phyloP scores from a whole-genome alignment of 2,113 vertebrate species.

The Anthoscopus minutus region DNA sequence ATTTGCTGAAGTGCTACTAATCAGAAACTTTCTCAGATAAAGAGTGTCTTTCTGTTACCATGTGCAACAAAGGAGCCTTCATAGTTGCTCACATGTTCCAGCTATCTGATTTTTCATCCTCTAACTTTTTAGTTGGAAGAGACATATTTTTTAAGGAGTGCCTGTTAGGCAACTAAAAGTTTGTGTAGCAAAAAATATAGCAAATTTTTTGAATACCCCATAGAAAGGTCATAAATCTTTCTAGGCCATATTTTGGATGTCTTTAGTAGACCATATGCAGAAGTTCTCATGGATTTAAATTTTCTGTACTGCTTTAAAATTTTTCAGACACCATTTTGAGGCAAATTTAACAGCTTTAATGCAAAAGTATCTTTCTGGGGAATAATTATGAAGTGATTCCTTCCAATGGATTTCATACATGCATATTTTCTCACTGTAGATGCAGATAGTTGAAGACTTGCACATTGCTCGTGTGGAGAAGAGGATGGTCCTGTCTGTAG shows the following conservation, averaged over 20 bases:
- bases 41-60: neutral
- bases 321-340: neutral
- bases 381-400: neutral
- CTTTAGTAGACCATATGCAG: neutral
- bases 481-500: constrained; percentile 72
- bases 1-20: neutral
- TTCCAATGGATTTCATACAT: neutral
- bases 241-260: neutral
- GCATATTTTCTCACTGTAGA: constrained; percentile 54
- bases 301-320: neutral
- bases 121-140: neutral
- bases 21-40: neutral
- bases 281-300: neutral
- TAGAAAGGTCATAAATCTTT: neutral
- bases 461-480: constrained; percentile 80
- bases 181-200: neutral
- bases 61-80: neutral
- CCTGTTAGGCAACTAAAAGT: neutral
- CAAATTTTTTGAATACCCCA: neutral
- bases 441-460: constrained; percentile 83
- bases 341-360: neutral
- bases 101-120: neutral
- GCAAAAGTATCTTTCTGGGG: fast-evolving
- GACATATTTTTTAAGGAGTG: neutral
- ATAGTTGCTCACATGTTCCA: neutral